Evolutionary conservation across 2,888 invertebrate genomes (phyloP).

Genomic region (Callyntrura sp.): DNA sequence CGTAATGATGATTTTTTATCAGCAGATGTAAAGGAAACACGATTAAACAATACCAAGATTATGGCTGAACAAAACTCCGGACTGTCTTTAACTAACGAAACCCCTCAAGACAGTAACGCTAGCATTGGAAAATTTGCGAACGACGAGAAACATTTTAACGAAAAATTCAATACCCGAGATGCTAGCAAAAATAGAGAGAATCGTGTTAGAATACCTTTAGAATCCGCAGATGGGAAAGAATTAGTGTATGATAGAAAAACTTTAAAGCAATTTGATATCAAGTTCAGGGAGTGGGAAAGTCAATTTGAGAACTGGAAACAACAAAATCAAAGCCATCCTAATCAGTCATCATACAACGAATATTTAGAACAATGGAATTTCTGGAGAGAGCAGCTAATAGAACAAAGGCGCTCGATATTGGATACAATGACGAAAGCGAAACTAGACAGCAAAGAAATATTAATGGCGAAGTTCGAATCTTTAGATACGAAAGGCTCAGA

Average conservation of each 20-base stretch:
- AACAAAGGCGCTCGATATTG: constrained; percentile 81
- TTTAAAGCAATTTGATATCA: constrained; percentile 82
- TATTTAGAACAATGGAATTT: constrained; percentile 80
- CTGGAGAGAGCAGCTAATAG: constrained; percentile 80
- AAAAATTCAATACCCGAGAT: not conserved
- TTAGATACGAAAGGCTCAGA: not conserved
- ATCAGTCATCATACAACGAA: constrained; percentile 76
- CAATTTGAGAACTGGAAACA: constrained; percentile 83
- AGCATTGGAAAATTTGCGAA: not conserved
- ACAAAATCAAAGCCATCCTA: constrained; percentile 80
- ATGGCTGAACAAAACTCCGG: too few relatives aligned
- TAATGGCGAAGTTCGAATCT: constrained; percentile 57
- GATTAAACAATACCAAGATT: too few relatives aligned
- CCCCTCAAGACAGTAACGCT: too few relatives aligned
- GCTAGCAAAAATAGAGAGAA: constrained; percentile 3
- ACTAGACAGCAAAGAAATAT: constrained; percentile 65
- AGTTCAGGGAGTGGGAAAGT: constrained; percentile 83
- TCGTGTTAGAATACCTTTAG: constrained; percentile 59
- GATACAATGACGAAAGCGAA: constrained; percentile 80
- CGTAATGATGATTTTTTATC: not conserved
- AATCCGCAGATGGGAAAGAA: constrained; percentile 65
- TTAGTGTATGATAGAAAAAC: constrained; percentile 80
- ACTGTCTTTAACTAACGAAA: too few relatives aligned
- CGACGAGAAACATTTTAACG: not conserved
- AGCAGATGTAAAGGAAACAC: too few relatives aligned